Evolutionary conservation across 2,797 vertebrate genomes (phyloP).

Genomic region (Peromyscus aztecus): DNA sequence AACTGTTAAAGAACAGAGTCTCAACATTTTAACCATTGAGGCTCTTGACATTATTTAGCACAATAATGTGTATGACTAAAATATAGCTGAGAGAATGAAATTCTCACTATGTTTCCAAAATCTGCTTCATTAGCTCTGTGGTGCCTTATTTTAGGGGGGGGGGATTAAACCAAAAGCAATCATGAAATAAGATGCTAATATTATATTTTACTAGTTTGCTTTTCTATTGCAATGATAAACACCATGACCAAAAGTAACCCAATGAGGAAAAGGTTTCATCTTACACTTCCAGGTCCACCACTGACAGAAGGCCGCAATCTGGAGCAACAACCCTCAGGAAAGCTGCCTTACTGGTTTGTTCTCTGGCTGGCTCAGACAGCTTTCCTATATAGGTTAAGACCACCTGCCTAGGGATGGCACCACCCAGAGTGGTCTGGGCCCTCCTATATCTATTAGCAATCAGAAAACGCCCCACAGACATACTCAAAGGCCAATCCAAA

Average conservation of each 20-base stretch:
- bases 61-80: conserved; percentile 19
- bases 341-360: background rate
- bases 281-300: background rate
- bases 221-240: background rate
- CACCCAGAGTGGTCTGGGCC: background rate
- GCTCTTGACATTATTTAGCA: background rate
- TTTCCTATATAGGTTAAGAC: background rate
- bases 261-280: background rate
- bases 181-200: background rate
- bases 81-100: background rate
- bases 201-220: background rate
- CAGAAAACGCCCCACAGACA: background rate
- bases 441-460: background rate
- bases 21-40: background rate
- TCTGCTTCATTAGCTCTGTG: background rate
- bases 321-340: background rate
- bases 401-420: background rate
- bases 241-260: background rate
- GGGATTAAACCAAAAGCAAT: background rate
- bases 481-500: background rate
- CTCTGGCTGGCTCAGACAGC: background rate
- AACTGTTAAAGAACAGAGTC: background rate
- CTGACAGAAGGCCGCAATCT: background rate
- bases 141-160: background rate
- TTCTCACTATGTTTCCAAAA: background rate